phyloP scores from a whole-genome alignment of 2,113 vertebrate species.

The Lepisosteus oculatus region DNA sequence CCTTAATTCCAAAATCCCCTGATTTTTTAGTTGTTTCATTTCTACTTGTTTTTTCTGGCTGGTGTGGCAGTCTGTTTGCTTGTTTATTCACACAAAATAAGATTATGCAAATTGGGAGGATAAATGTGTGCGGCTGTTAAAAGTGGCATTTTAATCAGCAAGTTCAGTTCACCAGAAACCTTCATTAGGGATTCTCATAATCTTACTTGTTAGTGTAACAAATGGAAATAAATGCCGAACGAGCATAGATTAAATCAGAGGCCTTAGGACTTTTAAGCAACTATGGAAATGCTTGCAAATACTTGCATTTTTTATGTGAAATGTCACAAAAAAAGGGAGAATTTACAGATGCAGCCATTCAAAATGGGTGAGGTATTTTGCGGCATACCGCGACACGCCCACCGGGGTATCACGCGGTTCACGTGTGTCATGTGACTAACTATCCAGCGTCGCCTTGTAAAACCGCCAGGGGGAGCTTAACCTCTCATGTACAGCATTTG shows the following conservation, averaged over 20 bases:
- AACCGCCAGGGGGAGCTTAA: too few species aligned
- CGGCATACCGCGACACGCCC: too few species aligned
- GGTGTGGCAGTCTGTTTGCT: slow-evolving; percentile 72
- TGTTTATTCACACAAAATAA: slow-evolving; percentile 88
- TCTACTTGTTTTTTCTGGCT: slow-evolving; percentile 28
- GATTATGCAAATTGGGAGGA: slow-evolving; percentile 90
- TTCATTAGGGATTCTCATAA: slow-evolving; percentile 95
- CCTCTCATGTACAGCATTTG: too few species aligned
- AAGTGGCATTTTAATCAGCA: slow-evolving; percentile 86
- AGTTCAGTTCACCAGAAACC: slow-evolving; percentile 71
- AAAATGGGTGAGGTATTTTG: too few species aligned
- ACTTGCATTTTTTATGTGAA: slow-evolving; percentile 73
- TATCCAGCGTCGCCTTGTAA: too few species aligned
- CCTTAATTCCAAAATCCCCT: slow-evolving; percentile 65
- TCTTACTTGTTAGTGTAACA: slow-evolving; percentile 84
- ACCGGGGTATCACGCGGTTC: too few species aligned
- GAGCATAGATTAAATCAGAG: slow-evolving; percentile 77
- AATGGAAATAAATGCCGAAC: slow-evolving; percentile 83
- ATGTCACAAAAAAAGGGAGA: slow-evolving; percentile 72
- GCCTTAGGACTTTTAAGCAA: slow-evolving; percentile 70
- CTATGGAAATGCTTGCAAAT: slow-evolving; percentile 75
- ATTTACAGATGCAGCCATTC: too few species aligned
- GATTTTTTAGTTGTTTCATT: neutral
- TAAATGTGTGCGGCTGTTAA: slow-evolving; percentile 81
- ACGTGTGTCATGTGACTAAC: too few species aligned